These are phyloP conservation scores for Moxostoma hubbsi DNA, from an alignment of 2,797 vertebrate genomes.

Conservation along the genomic window DNA sequence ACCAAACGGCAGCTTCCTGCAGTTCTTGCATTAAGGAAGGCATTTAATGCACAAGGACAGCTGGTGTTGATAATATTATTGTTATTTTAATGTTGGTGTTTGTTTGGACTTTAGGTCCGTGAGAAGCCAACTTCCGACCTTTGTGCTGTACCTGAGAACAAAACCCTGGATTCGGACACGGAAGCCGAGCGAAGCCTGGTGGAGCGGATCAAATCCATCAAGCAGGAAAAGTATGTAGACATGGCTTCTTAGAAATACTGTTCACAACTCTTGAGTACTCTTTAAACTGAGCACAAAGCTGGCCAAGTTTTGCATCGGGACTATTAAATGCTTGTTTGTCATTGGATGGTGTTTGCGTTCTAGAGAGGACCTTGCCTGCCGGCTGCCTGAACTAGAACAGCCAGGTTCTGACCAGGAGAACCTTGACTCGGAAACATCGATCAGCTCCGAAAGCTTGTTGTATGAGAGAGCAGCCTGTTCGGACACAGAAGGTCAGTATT, in stretches of 20 bases:
- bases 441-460: slow-evolving; percentile 94
- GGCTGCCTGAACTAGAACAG: slow-evolving; percentile 94
- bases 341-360: slow-evolving; percentile 13
- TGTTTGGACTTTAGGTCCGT: slow-evolving; percentile 44
- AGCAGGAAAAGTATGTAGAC: slow-evolving; percentile 90
- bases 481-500: slow-evolving; percentile 91
- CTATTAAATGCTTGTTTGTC: background rate
- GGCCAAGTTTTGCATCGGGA: background rate
- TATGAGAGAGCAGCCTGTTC: slow-evolving; percentile 81
- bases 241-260: background rate
- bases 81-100: background rate
- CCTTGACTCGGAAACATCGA: slow-evolving; percentile 90
- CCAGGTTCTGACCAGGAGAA: slow-evolving; percentile 96
- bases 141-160: slow-evolving; percentile 80
- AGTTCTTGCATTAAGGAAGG: background rate
- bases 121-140: slow-evolving; percentile 77
- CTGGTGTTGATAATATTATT: background rate
- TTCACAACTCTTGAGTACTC: too few relatives aligned
- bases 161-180: slow-evolving; percentile 79
- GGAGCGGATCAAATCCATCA: slow-evolving; percentile 92
- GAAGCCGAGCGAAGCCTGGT: slow-evolving; percentile 88
- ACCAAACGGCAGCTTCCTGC: background rate
- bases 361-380: slow-evolving; percentile 94
- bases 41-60: too few relatives aligned
- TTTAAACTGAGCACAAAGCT: too few relatives aligned